Evolutionary conservation across 2,797 vertebrate species (phyloP).

Genomic region (Serranus cabrilla): DNA sequence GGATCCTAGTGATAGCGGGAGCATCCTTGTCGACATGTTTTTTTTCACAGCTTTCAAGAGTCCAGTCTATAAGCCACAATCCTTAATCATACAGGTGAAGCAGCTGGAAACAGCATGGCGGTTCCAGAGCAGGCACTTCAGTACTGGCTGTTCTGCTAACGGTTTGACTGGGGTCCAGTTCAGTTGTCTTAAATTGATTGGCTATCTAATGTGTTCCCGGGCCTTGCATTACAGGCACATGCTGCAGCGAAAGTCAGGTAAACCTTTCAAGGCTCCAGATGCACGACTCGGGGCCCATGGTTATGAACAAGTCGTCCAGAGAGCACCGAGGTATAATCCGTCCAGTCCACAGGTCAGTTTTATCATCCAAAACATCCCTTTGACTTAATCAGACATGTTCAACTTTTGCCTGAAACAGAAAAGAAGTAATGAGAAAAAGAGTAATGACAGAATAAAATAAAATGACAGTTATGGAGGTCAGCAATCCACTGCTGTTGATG

Average conservation of each 20-base stretch:
- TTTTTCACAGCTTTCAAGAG: conserved; percentile 68
- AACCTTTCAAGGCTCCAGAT: background rate
- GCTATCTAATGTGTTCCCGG: background rate
- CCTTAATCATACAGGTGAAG: conserved; percentile 48
- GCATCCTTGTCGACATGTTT: conserved; percentile 38
- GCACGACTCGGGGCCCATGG: background rate
- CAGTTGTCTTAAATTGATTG: conserved; percentile 42
- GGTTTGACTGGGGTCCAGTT: conserved; percentile 50
- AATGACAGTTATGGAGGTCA: too few species aligned
- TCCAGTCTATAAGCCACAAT: conserved; percentile 62
- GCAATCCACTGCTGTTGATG: too few species aligned
- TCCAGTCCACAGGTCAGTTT: conserved; percentile 12
- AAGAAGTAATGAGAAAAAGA: background rate
- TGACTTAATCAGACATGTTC: conserved; percentile 5
- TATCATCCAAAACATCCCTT: conserved; percentile 9
- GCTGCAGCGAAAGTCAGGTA: conserved; percentile 21
- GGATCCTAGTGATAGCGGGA: conserved; percentile 59
- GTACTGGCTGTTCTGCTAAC: conserved; percentile 57
- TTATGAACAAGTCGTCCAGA: conserved; percentile 1
- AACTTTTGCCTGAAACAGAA: conserved; percentile 63
- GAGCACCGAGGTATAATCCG: conserved; percentile 28
- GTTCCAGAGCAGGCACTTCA: conserved; percentile 83
- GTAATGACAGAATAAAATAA: too few species aligned
- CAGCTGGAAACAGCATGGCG: conserved; percentile 62
- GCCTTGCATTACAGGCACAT: conserved; percentile 25